Base-by-base conservation (phyloP, 2,888 invertebrate genomes). In the Schizaphis graminum region DNA sequence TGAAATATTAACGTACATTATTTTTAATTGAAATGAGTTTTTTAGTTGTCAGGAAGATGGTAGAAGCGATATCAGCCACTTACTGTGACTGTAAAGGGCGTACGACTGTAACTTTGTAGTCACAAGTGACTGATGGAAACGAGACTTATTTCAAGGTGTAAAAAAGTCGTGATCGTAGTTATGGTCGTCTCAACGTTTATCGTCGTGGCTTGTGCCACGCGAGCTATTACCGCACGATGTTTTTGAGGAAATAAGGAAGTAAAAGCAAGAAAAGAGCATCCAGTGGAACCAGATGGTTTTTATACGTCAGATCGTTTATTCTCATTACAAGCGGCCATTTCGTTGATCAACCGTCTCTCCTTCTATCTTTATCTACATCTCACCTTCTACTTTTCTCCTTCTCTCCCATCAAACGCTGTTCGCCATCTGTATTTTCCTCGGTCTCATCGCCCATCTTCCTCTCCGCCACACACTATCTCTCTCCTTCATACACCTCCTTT, bases 321-420 rank as follows among this genome's bases (percentile, higher is more conserved):
- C 94, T 94, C 94, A 94, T 94, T 94, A 94, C 94, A 57, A 91
- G 67, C 86, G 57, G 86, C 94, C 94, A 91, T 94, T 94, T 94
- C 86, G 94, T 86, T 94, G 94, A 94, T 94, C 94, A 91, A 67
- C 93, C 77, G 41, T 93, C n/a, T 21, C 57, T 35, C 53, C 47
- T 8, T 84, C 44, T n/a, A 13, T 44, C 44, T 28, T 77, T 35
- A 77, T 77, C 77, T 77, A 77, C 77, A 77, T 77, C 77, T 28
- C 44, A 44, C 44, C 24, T 24, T 47, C 35, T 21, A 21, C 3
- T 5, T 2, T 44, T n/a, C 11, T 24, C 44, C 11, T 21, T 24
- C 7, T 49, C 24, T 1, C 24, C 24, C 24, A 16, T 21, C 21
- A 28, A 21, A 2, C 21, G 77, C 16, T 8, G 77, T 77, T 35